A percentile compares a stretch with the other conserved stretches of the same genome.
Conservation (phyloP, 2,113 vertebrate genomes). For the Acrocephalus arundinaceus region DNA sequence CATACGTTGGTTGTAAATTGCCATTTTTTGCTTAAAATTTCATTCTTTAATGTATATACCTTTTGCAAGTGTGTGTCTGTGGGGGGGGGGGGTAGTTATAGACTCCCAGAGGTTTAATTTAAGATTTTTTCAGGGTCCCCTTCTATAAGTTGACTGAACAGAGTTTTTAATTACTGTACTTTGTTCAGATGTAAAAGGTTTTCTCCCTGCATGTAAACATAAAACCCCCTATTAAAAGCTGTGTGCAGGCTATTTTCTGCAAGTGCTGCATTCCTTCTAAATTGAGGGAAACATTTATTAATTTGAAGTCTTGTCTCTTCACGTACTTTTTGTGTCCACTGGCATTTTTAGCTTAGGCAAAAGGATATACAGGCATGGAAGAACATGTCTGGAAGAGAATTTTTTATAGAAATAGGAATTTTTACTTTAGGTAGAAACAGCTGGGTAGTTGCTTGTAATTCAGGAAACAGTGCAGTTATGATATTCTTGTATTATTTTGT, state of each 20-base stretch:
- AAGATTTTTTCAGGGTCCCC: neutral
- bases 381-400: neutral
- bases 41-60: neutral
- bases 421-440: neutral
- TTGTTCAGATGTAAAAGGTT: neutral
- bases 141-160: neutral
- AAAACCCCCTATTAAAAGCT: neutral
- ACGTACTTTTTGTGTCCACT: neutral
- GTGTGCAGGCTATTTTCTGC: neutral
- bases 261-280: neutral
- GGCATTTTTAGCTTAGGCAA: neutral
- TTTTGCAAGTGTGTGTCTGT: neutral
- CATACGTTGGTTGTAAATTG: neutral
- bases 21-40: neutral
- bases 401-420: neutral
- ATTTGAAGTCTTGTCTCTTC: neutral
- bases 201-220: neutral
- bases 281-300: neutral
- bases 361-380: neutral
- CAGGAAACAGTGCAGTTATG: neutral
- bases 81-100: neutral
- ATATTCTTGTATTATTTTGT: neutral
- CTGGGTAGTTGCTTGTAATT: neutral
- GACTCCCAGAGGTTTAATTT: neutral
- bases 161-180: neutral